Percentiles rank a stretch among this genome's conserved stretches.
Conservation (phyloP, 2,888 invertebrate species). For the Drosophila suboccidentalis region DNA sequence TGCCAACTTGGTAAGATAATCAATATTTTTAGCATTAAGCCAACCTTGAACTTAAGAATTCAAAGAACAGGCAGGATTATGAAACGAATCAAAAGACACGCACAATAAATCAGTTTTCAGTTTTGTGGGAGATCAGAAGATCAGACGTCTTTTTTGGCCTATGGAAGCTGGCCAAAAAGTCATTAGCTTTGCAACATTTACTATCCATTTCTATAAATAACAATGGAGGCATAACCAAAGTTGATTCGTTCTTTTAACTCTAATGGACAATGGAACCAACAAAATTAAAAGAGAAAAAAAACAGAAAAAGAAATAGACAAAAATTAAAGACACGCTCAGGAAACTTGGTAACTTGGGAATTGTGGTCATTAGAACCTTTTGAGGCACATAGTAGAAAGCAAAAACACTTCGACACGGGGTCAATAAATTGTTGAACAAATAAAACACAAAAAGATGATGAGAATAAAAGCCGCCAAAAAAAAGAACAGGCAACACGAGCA, state of each 20-base stretch:
- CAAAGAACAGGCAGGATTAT: slow-evolving; percentile 17
- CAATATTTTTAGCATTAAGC: slow-evolving; percentile 70
- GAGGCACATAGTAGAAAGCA: slow-evolving; percentile 71
- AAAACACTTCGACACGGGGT: slow-evolving; percentile 67
- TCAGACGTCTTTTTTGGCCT: slow-evolving; percentile 15
- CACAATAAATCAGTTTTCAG: slow-evolving; percentile 67
- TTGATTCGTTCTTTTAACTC: slow-evolving; percentile 41
- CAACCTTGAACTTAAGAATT: slow-evolving; percentile 67
- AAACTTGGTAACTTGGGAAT: slow-evolving; percentile 57
- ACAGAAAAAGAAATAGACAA: neutral
- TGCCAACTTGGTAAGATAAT: slow-evolving; percentile 51
- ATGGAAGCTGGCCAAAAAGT: slow-evolving; percentile 49
- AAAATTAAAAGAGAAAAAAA: neutral
- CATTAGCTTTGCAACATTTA: slow-evolving; percentile 76
- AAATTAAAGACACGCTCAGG: slow-evolving; percentile 42
- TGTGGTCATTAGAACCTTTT: slow-evolving; percentile 69
- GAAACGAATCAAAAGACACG: slow-evolving; percentile 60
- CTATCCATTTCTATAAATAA: slow-evolving; percentile 81
- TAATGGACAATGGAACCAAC: slow-evolving; percentile 46
- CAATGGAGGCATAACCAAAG: slow-evolving; percentile 73
- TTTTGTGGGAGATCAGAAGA: slow-evolving; percentile 41
- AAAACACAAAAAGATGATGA: slow-evolving; percentile 17
- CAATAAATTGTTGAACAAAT: slow-evolving; percentile 75
- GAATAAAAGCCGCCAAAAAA: slow-evolving; percentile 38
- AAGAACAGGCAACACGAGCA: slow-evolving; percentile 22